Percentiles rank a stretch among this genome's conserved stretches.
Evolutionary conservation across 2,113 vertebrate genomes (phyloP).

Genomic region (Garra rufa): DNA sequence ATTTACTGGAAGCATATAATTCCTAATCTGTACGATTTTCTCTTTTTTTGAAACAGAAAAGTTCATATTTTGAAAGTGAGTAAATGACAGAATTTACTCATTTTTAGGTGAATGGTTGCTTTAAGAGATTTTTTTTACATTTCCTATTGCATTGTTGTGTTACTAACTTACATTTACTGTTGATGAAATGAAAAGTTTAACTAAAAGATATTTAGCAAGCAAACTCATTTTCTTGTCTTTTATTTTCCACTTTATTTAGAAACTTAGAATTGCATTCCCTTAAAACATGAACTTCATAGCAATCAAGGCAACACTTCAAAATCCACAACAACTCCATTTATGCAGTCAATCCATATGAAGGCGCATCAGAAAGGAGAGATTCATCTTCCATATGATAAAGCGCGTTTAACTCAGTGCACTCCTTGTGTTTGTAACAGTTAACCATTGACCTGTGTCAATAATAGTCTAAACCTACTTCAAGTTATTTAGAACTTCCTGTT

Average conservation of each 20-base stretch:
- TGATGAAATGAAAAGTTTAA: neutral
- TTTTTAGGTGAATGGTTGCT: neutral
- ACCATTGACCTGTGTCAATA: constrained; percentile 6
- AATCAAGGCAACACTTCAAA: constrained; percentile 32
- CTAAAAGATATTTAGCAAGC: neutral
- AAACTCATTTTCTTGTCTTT: neutral
- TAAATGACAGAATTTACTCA: neutral
- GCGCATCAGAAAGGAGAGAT: neutral
- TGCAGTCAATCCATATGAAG: constrained; percentile 21
- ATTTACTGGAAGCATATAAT: neutral
- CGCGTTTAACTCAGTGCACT: constrained; percentile 34
- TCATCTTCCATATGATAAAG: neutral
- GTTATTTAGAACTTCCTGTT: neutral
- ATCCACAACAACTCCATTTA: constrained; percentile 19
- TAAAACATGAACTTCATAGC: constrained; percentile 35
- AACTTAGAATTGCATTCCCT: constrained; percentile 34
- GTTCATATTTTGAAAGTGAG: neutral
- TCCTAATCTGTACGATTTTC: neutral
- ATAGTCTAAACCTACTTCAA: constrained; percentile 35
- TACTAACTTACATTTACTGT: neutral
- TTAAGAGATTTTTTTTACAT: neutral
- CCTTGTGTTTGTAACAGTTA: constrained; percentile 18
- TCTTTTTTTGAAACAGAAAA: neutral
- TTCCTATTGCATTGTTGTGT: neutral
- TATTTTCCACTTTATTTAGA: constrained; percentile 40